These are phyloP conservation scores for Uria lomvia DNA, from an alignment of 2,113 vertebrate species.

Conservation along the genomic window DNA sequence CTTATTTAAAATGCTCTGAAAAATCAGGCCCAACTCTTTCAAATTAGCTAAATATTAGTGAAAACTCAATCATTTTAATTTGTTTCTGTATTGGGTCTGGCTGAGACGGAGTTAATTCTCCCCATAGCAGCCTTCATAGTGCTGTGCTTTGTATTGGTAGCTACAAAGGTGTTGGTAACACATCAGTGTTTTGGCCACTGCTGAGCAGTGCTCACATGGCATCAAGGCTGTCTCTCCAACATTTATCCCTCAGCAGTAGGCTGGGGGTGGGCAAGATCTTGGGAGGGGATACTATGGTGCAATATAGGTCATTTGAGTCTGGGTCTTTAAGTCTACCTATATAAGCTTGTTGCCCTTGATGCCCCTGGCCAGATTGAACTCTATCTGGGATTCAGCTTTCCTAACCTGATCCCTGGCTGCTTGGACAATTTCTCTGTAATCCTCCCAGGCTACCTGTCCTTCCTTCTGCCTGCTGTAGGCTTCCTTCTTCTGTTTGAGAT, in stretches of 20 bases:
- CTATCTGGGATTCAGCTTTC: neutral
- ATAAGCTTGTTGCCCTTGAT: neutral
- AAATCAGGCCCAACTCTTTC: neutral
- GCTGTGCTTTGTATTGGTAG: neutral
- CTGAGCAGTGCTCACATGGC: neutral
- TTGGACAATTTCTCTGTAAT: neutral
- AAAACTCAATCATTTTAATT: neutral
- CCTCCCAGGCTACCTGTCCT: neutral
- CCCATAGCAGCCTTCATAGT: neutral
- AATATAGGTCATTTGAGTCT: neutral
- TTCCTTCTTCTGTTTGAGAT: neutral
- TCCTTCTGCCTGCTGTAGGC: neutral
- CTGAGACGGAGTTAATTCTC: neutral
- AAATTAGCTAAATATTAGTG: neutral
- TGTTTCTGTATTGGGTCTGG: neutral
- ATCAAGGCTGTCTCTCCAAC: neutral
- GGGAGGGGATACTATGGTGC: neutral
- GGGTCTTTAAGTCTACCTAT: neutral
- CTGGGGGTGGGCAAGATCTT: neutral
- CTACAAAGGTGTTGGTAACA: neutral
- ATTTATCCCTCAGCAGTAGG: neutral
- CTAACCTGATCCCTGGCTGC: neutral
- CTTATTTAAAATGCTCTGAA: conserved; percentile 32
- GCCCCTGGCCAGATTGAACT: neutral
- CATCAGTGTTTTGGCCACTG: neutral